phyloP scores from a whole-genome alignment of 2,797 vertebrate genomes.

The Neosilurus hyrtlii region DNA sequence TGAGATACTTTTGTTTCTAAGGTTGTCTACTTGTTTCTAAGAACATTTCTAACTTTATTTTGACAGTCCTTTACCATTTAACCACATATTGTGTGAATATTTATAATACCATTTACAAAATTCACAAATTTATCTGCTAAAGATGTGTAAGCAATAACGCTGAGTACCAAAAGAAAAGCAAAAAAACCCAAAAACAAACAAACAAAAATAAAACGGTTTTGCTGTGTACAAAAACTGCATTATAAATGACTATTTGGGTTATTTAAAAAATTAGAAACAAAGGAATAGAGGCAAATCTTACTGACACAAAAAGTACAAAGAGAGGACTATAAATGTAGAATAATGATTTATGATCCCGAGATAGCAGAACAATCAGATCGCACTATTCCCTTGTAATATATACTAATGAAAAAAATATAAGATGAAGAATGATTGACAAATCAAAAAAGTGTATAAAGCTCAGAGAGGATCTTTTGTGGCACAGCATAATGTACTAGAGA shows the following conservation, averaged over 20 bases:
- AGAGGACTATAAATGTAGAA: neutral
- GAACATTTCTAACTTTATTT: neutral
- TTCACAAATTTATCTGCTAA: too few relatives aligned
- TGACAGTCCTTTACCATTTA: neutral
- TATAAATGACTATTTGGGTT: neutral
- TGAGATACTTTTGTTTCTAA: too few relatives aligned
- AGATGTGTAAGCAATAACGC: neutral
- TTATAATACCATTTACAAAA: neutral
- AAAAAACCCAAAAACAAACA: neutral
- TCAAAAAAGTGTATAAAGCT: neutral
- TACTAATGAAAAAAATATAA: neutral
- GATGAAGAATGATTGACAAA: too few relatives aligned
- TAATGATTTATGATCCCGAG: too few relatives aligned
- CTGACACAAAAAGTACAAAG: neutral
- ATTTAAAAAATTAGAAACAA: too few relatives aligned
- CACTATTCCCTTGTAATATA: neutral
- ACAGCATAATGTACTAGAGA: neutral
- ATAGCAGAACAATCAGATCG: too few relatives aligned
- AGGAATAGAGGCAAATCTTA: neutral
- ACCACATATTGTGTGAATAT: neutral
- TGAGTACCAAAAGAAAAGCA: neutral
- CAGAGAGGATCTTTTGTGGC: neutral
- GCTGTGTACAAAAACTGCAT: neutral
- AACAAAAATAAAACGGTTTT: too few relatives aligned
- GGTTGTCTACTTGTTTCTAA: neutral